phyloP scores from a whole-genome alignment of 2,113 vertebrate genomes.

The Marmota flaviventris region DNA sequence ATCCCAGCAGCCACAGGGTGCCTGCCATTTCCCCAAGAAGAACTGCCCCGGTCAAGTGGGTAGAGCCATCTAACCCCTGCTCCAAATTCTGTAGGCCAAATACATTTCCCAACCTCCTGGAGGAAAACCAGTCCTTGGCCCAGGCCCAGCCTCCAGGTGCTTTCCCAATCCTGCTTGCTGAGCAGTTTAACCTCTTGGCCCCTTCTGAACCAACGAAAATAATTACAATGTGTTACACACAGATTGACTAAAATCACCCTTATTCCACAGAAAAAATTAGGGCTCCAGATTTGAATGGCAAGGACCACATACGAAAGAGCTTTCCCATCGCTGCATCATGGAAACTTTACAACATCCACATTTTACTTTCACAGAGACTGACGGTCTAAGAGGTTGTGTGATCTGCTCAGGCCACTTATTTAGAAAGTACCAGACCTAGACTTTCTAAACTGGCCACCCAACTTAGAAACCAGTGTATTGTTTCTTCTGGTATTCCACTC shows the following conservation, averaged over 20 bases:
- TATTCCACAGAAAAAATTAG: conserved; percentile 13
- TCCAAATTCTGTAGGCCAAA: conserved; percentile 30
- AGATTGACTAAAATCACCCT: background rate
- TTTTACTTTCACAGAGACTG: background rate
- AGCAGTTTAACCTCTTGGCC: conserved; percentile 47
- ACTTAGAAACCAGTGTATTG: background rate
- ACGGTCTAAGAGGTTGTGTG: background rate
- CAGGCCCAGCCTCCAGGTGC: background rate
- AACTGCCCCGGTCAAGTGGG: background rate
- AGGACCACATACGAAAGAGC: background rate
- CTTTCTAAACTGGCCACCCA: background rate
- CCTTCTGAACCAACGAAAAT: conserved; percentile 42
- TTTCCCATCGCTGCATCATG: no score
- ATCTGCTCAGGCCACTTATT: background rate
- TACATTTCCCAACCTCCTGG: conserved; percentile 32
- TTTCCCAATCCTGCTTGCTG: conserved; percentile 57
- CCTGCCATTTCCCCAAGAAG: background rate
- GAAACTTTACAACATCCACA: background rate
- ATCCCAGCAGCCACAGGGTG: no score
- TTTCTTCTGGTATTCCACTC: background rate
- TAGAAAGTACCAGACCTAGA: background rate
- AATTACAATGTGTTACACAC: conserved; percentile 27
- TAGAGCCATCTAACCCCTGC: conserved; percentile 35
- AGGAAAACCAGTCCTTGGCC: background rate
- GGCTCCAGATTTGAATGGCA: background rate